Evolutionary conservation across 1,140 invertebrate genomes (phyloP).

Genomic region (Cotesia glomerata): DNA sequence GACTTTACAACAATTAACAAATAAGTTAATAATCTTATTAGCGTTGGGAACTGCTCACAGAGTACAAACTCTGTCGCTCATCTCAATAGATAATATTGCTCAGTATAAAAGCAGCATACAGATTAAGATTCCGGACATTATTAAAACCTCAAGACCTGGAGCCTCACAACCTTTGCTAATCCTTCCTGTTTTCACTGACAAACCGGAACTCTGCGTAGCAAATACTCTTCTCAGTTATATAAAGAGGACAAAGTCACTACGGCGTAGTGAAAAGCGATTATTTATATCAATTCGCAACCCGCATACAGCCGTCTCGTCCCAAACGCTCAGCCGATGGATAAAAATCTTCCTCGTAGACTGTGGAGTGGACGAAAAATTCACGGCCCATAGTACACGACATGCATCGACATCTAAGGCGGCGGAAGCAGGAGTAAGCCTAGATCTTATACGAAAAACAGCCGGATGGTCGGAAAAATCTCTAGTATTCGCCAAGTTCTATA

Average conservation of each 20-base stretch:
- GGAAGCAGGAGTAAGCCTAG: background rate
- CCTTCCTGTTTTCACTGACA: background rate
- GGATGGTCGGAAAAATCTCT: background rate
- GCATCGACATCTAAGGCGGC: background rate
- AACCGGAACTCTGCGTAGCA: background rate
- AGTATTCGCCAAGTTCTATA: background rate
- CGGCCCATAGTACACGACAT: conserved; percentile 7
- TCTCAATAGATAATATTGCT: background rate
- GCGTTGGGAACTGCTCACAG: conserved; percentile 9
- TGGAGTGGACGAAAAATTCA: background rate
- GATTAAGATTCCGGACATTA: conserved; percentile 1
- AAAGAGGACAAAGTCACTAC: background rate
- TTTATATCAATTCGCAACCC: background rate
- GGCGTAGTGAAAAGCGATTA: background rate
- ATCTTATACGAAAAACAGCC: background rate
- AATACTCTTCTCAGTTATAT: background rate
- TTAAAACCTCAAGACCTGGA: conserved; percentile 5
- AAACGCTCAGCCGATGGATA: background rate
- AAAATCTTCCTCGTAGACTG: background rate
- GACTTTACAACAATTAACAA: background rate
- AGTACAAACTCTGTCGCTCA: background rate
- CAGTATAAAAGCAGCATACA: background rate
- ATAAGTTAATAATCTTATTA: background rate
- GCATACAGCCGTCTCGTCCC: background rate
- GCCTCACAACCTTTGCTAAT: background rate